Evolutionary conservation across 2,797 vertebrate species (phyloP).

Genomic region (Pristis pectinata): DNA sequence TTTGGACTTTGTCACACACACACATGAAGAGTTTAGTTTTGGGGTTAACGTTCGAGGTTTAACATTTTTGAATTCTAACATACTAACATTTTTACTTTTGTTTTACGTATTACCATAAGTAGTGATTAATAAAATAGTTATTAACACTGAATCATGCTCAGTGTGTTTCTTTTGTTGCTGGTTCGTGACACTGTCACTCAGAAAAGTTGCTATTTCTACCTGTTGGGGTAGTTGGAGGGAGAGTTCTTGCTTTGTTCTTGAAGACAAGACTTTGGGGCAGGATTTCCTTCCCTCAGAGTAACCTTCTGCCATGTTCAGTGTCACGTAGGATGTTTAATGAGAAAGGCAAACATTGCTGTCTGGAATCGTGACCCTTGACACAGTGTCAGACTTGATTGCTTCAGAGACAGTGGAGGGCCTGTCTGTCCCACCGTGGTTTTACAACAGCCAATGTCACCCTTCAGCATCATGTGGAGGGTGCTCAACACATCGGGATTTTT

Average conservation of each 20-base stretch:
- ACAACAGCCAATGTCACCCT: neutral
- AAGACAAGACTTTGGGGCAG: neutral
- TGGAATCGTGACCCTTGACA: slow-evolving; percentile 15
- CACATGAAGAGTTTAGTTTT: no score
- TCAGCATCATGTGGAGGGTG: neutral
- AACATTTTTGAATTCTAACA: no score
- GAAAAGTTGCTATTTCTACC: neutral
- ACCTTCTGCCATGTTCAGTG: neutral
- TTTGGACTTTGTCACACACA: no score
- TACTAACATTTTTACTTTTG: no score
- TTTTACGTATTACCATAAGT: no score
- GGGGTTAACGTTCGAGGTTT: no score
- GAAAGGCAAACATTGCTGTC: slow-evolving; percentile 16
- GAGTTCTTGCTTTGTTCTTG: neutral
- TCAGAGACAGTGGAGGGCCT: neutral
- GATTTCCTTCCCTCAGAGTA: neutral
- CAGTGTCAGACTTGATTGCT: neutral
- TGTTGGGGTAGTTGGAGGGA: neutral
- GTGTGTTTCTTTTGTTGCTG: no score
- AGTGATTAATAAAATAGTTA: no score
- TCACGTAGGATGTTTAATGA: neutral
- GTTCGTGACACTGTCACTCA: no score
- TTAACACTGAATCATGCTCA: no score
- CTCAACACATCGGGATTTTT: neutral
- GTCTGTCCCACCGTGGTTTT: neutral